Percentiles rank a stretch among this genome's conserved stretches.
Conservation (phyloP, 2,113 vertebrate species). For the Brienomyrus longianalis region DNA sequence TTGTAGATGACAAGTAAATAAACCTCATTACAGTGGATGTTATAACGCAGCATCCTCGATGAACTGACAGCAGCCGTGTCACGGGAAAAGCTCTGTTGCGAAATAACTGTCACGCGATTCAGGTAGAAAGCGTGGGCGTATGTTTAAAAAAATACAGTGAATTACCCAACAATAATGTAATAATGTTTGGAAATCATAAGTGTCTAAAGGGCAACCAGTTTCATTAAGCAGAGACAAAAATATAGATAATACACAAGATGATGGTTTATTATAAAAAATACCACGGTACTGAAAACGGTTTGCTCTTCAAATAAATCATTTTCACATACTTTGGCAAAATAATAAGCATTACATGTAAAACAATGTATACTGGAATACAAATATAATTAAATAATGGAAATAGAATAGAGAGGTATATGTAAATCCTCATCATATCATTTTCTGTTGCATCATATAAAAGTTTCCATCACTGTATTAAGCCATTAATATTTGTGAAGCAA, state of each 20-base stretch:
- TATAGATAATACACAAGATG: background rate
- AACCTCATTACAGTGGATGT: slow-evolving; percentile 61
- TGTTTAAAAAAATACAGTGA: slow-evolving; percentile 9
- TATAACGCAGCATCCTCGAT: slow-evolving; percentile 49
- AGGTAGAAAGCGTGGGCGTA: slow-evolving; percentile 47
- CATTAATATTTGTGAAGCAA: background rate
- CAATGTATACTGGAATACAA: background rate
- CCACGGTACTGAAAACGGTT: background rate
- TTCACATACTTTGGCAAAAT: background rate
- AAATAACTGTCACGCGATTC: slow-evolving; percentile 55
- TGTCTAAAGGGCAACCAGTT: background rate
- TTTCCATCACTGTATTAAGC: background rate
- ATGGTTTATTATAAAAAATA: background rate
- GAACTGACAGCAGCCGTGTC: slow-evolving; percentile 46
- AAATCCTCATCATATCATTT: background rate
- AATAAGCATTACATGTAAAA: background rate
- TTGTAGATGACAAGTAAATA: slow-evolving; percentile 66
- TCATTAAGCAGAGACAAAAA: background rate
- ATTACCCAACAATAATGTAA: background rate
- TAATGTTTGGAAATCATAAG: background rate
- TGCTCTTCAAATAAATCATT: background rate
- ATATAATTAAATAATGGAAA: background rate
- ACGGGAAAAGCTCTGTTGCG: background rate
- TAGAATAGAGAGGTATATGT: background rate
- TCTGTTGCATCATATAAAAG: background rate